Evolutionary conservation across 2,888 invertebrate genomes (phyloP), one percentile per base, ranked within the genome.

Genomic region (Amiota communis): DNA sequence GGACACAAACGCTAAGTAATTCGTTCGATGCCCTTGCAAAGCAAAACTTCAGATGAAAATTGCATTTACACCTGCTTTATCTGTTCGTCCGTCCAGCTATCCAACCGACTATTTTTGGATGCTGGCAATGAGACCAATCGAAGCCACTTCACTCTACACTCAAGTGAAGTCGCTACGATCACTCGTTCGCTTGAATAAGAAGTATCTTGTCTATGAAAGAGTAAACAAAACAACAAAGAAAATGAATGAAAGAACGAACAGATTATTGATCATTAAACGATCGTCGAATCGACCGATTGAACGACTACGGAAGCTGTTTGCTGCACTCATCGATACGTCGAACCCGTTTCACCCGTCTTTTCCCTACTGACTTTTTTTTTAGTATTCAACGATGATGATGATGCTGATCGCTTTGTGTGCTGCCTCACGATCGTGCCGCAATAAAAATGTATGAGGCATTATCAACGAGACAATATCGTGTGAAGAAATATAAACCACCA

Each of bases 401-500:
- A n/a, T n/a, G 53, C 6, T 46, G 46, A 63, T 46, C 46, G 63
- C 23, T 23, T 46, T 36, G 63, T 11, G n/a, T 46, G 12, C 13
- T 12, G 63, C 23, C 17, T 20, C 20, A 77, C 78, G 86, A 85
- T 83, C 84, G 86, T 83, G 83, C 77, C 74, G 84, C 83, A 82
- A 83, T 83, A 85, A 83, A 83, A 83, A 82, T 83, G 86, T 83
- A 83, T 84, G 85, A 81, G 81, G 71, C 77, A 53, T 80, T 85
- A 83, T 83, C 86, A 81, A 82, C 56, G 76, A 72, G 72, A 75
- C 76, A 84, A 85, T 78, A 84, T 85, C 83, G 83, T 84, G 83
- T 85, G 83, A 83, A 84, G 84, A 81, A 75, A 76, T 79, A 75
- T 65, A 71, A 75, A 64, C 17, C 75, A 74, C 17, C 13, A 57